Evolutionary conservation across 2,797 vertebrate species (phyloP), one percentile per base, ranked within the genome.

Genomic region (Morus bassanus): DNA sequence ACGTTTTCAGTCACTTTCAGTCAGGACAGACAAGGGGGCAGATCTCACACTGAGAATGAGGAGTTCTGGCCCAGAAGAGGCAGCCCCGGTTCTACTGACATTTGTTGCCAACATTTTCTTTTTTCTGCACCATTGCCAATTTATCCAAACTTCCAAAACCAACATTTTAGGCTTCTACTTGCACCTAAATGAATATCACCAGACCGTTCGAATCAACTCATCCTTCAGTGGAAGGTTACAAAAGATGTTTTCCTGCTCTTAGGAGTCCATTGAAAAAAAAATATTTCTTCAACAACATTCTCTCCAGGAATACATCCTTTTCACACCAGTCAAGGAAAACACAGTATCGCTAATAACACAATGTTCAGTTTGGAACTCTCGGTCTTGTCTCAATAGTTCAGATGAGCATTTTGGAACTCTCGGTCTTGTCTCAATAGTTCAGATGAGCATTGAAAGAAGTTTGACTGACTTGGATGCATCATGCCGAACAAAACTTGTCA

Each of bases 321-420:
- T 56, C 57, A 78, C n/a, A 74, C 30, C 24, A 41, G 24, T 30
- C 25, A 18, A 65, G 35, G 13, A 41, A n/a, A 57, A 65, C 15
- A 54, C 24, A 28, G 25, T 17, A 37, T 33, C 92, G 25, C 30
- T 46, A 31, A 70, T 2, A 37, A 69, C 30, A 85, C 18, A 51
- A 0, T 6, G n/a, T 18, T 25, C 1, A 0, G 43, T 48, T 50
- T 25, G 35, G 43, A 5, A 0, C 17, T 65, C 33, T 33, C 21
- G 23, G 56, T n/a, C 56, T 57, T 16, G 33, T n/a, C 33, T 60
- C 35, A 69, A 60, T 41, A 85, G 35, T 16, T 75, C 46, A 83
- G 60, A 77, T 15, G 7, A 46, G 21, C 25, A 69, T 56, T 74
- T 46, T 25, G 35, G 43, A 5, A 0, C 17, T 65, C 33, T 33